Conservation (phyloP, 2,113 vertebrate genomes). For the Platysternon megacephalum region DNA sequence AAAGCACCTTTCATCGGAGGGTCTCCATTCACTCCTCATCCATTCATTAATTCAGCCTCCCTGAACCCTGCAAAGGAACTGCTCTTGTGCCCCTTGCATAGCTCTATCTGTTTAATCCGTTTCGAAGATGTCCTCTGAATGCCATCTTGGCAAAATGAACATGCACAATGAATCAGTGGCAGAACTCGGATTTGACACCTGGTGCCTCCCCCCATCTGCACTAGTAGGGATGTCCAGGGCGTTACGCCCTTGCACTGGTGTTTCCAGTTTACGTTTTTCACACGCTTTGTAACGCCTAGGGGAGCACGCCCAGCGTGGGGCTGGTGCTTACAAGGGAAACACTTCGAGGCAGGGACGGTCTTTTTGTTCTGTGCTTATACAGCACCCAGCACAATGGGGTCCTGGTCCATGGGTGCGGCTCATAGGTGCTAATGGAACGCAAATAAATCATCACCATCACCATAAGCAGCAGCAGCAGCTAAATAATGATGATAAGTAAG, state of each 20-base stretch:
- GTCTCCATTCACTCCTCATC: not conserved
- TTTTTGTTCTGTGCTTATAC: not conserved
- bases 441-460: not conserved
- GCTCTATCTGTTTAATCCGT: rapidly evolving
- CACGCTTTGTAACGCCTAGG: not conserved
- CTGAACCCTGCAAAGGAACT: rapidly evolving
- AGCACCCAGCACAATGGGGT: rapidly evolving
- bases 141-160: not conserved
- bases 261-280: not conserved
- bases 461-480: not conserved
- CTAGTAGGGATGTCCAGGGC: not conserved
- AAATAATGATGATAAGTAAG: rapidly evolving
- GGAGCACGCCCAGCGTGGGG: not conserved
- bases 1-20: not conserved
- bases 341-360: not conserved
- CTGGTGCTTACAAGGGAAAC: not conserved
- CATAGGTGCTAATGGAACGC: not conserved
- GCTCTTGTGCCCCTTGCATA: not conserved
- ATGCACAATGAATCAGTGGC: not conserved
- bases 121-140: not conserved
- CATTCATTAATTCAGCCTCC: rapidly evolving
- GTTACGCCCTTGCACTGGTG: not conserved
- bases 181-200: rapidly evolving
- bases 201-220: not conserved
- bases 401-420: rapidly evolving